Base-by-base conservation (phyloP, 2,113 vertebrate genomes). In the Paedocypris sp. region DNA sequence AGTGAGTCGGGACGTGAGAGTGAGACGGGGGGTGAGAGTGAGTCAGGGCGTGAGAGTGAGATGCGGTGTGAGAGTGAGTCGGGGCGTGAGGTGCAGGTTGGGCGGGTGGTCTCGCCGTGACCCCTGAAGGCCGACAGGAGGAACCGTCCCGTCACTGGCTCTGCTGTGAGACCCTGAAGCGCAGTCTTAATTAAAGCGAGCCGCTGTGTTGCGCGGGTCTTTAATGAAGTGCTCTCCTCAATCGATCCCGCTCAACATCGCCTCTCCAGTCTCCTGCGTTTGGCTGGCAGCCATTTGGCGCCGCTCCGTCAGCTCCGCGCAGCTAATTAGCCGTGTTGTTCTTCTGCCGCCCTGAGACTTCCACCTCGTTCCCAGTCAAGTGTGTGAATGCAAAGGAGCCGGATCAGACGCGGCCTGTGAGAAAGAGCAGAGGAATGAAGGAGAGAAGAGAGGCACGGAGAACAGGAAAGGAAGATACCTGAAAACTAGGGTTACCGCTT, bases 291-390 rank as follows among this genome's bases (percentile, higher is more conserved):
- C 89, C 87, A 91, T 86, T 88, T 86, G 82, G 85, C 84, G 76
- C 74, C 69, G 79, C 86, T 85, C 85, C 89, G 89, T 90, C 89
- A 90, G 89, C 89, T 91, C 82, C 81, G 81, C 86, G 86, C 81
- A 62, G 83, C 87, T 94, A 95, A 95, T 95, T 92, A 93, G 87
- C 87, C 89, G 84, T 91, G 90, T 92, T 92, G 88, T 92, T 91
- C 85, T 76, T 78, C 88, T 89, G 88, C 87, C 85, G 83, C 81
- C 86, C 78, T 71, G 47, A 82, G 87, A 85, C 87, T 86, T 87
- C 81, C 81, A 84, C 84, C 82, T 83, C 84, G 82, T 84, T 89
- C 86, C 82, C 85, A 88, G 87, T 88, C 83, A 85, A 86, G 35
- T 19, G 42, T 26, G 39, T 41, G 49, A 61, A 38, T n/a, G 33